phyloP scores from a whole-genome alignment of 2,797 vertebrate species.

The Takifugu rubripes region DNA sequence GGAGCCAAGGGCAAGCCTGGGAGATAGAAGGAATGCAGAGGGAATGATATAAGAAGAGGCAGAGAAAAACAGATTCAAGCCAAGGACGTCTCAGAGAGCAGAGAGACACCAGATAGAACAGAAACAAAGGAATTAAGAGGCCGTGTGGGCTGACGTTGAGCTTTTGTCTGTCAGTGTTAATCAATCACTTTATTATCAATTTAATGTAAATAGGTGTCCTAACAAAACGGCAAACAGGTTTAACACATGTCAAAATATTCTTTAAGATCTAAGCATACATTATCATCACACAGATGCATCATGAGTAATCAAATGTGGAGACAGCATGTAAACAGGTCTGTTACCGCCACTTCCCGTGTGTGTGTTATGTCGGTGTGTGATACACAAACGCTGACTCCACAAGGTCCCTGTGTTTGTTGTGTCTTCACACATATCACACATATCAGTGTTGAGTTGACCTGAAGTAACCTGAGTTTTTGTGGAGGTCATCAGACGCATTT shows the following conservation, averaged over 20 bases:
- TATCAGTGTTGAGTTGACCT: conserved; percentile 59
- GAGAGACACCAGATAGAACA: background rate
- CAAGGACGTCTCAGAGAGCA: conserved; percentile 34
- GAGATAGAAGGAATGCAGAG: conserved; percentile 2
- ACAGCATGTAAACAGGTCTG: too few species aligned
- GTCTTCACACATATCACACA: conserved; percentile 52
- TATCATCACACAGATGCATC: too few species aligned
- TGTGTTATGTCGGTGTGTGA: conserved; percentile 15
- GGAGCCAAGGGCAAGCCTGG: conserved; percentile 32
- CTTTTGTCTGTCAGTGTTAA: too few species aligned
- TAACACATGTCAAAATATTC: too few species aligned
- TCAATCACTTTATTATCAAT: too few species aligned
- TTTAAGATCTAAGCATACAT: too few species aligned
- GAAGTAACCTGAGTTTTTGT: conserved; percentile 25
- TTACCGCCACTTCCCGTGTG: conserved; percentile 5
- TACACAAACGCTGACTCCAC: conserved; percentile 32
- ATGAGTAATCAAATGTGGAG: too few species aligned
- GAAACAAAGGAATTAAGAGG: too few species aligned
- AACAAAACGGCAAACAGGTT: too few species aligned
- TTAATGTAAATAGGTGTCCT: too few species aligned
- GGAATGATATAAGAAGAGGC: conserved; percentile 18
- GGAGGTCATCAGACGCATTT: too few species aligned
- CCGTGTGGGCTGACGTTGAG: too few species aligned
- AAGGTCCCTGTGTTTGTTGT: conserved; percentile 53
- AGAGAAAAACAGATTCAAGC: conserved; percentile 30